Evolutionary conservation across 2,113 vertebrate genomes (phyloP), one percentile per base, ranked within the genome.

Genomic region (Muscicapa adusta): DNA sequence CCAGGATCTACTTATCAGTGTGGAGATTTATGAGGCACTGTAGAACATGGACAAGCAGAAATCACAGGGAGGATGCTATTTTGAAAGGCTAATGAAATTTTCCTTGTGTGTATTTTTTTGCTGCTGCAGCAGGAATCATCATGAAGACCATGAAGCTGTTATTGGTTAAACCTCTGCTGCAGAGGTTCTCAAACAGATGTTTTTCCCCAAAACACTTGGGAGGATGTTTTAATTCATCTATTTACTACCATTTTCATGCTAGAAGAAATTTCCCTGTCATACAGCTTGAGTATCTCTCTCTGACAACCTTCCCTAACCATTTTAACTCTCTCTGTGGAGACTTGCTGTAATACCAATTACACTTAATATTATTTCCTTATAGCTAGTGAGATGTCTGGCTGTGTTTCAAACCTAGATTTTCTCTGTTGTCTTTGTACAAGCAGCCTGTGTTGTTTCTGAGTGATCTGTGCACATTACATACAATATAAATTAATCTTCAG

Each of bases 371-470:
- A 93, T 76, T 88, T 94, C 29, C 38, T 38, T 77, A 33, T 14
- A 67, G 58, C 25, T 48, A 57, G 18, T 81, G 82, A 89, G 48
- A 82, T 74, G 92, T 94, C 72, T 90, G 85, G 58, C 26, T 17
- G n/a, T 80, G 57, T 90, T 81, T 84, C 90, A 73, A 89, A 82
- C 12, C 7, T 47, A 93, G n/a, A 53, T 87, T 93, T 94, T 70
- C 63, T 60, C 34, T 36, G 14, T 50, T 63, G 56, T 38, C 60
- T 91, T 71, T 48, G 36, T 57, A 67, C 43, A 89, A 65, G 51
- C 68, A 31, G 26, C 43, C 63, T 7, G 3, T 73, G 53, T 54
- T 43, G 3, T 79, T 96, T 91, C 58, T 91, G 57, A 12, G 5
- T 33, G 62, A 62, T 75, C 67, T 57, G 77, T 79, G 20, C 63